phyloP scores from a whole-genome alignment of 2,888 invertebrate genomes.

The Plebejus anna region DNA sequence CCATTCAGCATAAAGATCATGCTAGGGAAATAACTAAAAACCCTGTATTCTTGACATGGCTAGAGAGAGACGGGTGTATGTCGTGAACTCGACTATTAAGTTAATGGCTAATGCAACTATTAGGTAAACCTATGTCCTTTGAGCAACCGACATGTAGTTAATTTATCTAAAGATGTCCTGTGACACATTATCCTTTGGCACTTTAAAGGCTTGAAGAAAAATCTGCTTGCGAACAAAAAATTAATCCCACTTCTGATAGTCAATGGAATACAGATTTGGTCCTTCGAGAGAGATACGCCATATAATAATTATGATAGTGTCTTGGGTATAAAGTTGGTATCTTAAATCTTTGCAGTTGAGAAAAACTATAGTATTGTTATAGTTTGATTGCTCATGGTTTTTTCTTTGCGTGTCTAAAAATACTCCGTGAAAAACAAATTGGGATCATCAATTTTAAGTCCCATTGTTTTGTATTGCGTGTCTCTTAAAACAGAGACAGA shows the following conservation, averaged over 20 bases:
- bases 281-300: no score
- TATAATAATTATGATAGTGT: no score
- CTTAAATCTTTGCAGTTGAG: no score
- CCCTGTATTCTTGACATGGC: constrained; percentile 13
- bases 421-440: not conserved
- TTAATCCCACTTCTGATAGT: not conserved
- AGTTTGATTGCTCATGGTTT: not conserved
- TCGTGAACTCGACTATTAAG: constrained; percentile 9
- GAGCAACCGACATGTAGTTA: not conserved
- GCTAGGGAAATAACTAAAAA: not conserved
- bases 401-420: not conserved
- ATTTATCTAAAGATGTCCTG: not conserved
- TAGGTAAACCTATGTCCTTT: constrained; percentile 5
- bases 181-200: not conserved
- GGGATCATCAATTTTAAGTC: constrained; percentile 8
- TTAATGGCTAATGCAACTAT: constrained; percentile 19
- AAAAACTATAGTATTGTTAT: no score
- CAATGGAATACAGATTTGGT: not conserved
- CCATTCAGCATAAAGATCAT: not conserved
- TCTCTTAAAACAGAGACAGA: not conserved
- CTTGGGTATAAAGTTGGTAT: no score
- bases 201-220: not conserved
- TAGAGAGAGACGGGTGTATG: constrained; percentile 22
- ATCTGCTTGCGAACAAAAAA: not conserved
- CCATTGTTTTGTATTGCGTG: constrained; percentile 20